These are phyloP conservation scores for Dendrocincla tyrannina DNA, from an alignment of 2,797 vertebrate species.

Conservation along the genomic window DNA sequence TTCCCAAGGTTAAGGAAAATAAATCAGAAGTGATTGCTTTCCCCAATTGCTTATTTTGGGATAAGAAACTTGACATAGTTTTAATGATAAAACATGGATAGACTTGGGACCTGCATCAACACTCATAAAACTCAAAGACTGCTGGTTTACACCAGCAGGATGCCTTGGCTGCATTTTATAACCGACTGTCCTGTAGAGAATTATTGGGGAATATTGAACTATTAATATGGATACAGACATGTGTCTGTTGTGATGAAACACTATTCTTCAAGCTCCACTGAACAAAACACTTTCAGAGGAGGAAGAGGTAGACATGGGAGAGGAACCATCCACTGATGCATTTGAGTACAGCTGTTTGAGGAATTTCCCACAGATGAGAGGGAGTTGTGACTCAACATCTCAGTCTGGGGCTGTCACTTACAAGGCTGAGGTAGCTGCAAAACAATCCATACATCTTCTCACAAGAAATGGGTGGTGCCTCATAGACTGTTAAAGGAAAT, in stretches of 20 bases:
- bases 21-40: not conserved
- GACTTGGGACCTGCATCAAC: not conserved
- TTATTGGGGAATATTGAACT: not conserved
- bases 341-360: not conserved
- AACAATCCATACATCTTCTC: not conserved
- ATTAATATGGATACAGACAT: not conserved
- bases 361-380: fast-evolving
- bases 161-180: not conserved
- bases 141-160: not conserved
- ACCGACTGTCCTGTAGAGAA: not conserved
- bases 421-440: not conserved
- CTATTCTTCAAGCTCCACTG: not conserved
- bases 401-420: not conserved
- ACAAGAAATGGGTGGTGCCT: not conserved
- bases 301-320: not conserved
- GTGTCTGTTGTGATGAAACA: not conserved
- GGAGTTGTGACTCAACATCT: not conserved
- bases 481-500: not conserved
- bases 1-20: not conserved
- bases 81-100: not conserved
- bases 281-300: not conserved
- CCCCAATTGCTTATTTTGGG: not conserved
- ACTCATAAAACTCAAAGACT: not conserved
- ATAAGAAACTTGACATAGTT: not conserved
- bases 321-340: not conserved